Conservation (phyloP, 2,888 invertebrate species). For the Hemicrepidius hirtus region DNA sequence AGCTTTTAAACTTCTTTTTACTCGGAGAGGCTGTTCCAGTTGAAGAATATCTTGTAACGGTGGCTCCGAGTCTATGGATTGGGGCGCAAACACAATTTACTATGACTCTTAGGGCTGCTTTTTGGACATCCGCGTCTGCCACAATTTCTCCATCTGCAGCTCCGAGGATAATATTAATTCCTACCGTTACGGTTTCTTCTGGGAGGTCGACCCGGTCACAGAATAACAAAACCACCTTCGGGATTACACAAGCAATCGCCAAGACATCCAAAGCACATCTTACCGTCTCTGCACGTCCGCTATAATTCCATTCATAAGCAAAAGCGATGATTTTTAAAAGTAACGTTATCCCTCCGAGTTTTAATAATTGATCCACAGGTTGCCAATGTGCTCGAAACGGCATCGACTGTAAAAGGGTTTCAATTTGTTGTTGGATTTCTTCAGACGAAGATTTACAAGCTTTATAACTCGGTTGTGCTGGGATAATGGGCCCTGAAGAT, state of each 20-base stretch:
- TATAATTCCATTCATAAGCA: slow-evolving; percentile 94
- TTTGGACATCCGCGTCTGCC: slow-evolving; percentile 93
- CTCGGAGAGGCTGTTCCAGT: slow-evolving; percentile 72
- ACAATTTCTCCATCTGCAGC: slow-evolving; percentile 95
- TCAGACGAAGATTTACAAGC: slow-evolving; percentile 83
- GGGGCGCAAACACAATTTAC: slow-evolving; percentile 97
- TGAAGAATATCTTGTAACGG: slow-evolving; percentile 72
- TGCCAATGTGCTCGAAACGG: slow-evolving; percentile 88
- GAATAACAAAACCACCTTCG: slow-evolving; percentile 82
- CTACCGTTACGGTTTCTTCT: slow-evolving; percentile 85
- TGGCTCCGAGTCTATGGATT: slow-evolving; percentile 81
- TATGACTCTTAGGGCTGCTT: slow-evolving; percentile 91
- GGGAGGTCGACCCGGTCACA: slow-evolving; percentile 86
- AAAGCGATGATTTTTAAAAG: slow-evolving; percentile 91
- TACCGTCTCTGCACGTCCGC: slow-evolving; percentile 90
- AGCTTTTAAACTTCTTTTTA: slow-evolving; percentile 80
- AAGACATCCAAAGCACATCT: slow-evolving; percentile 90
- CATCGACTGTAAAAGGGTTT: slow-evolving; percentile 84
- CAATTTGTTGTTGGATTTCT: slow-evolving; percentile 90
- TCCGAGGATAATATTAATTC: slow-evolving; percentile 85
- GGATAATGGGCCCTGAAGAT: slow-evolving; percentile 65
- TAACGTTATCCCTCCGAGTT: slow-evolving; percentile 87
- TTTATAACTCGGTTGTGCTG: slow-evolving; percentile 72
- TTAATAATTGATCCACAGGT: slow-evolving; percentile 90
- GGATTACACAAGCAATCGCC: slow-evolving; percentile 92